These are phyloP conservation scores for Phallusia fumigata DNA, from an alignment of 23 tunicate species.

Conservation along the genomic window DNA sequence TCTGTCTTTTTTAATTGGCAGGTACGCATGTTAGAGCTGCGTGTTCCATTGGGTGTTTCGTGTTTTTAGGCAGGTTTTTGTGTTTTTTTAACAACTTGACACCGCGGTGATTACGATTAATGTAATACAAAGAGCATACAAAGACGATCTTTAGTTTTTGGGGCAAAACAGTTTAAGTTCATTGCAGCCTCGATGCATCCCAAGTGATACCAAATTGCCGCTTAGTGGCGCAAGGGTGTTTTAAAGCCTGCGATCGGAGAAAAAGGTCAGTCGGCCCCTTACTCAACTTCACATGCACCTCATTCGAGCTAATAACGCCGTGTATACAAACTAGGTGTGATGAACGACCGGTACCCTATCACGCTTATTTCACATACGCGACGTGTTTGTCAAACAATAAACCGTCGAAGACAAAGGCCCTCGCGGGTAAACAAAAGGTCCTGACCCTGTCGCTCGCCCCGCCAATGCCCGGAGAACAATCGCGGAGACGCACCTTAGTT, in stretches of 20 bases:
- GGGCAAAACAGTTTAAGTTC: no score
- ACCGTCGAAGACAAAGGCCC: not conserved
- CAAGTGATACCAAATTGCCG: not conserved
- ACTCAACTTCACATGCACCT: not conserved
- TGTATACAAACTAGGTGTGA: constrained; percentile 14
- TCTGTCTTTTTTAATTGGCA: no score
- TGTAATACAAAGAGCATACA: no score
- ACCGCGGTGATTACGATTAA: no score
- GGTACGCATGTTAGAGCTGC: no score
- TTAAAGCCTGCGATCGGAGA: not conserved
- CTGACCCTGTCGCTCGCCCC: not conserved
- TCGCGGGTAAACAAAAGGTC: not conserved
- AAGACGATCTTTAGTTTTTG: no score
- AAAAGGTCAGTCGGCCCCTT: not conserved
- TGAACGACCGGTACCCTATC: not conserved
- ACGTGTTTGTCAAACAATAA: not conserved
- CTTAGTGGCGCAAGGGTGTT: not conserved
- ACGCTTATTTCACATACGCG: not conserved
- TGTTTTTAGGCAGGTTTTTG: no score
- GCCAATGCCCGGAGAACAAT: not conserved
- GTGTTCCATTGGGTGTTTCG: no score
- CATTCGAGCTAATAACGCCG: not conserved
- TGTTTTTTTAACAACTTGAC: no score
- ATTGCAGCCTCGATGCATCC: no score
- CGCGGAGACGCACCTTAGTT: constrained; percentile 11